Evolutionary conservation across 2,113 vertebrate genomes (phyloP), one percentile per base, ranked within the genome.

Genomic region (Cervus canadensis): DNA sequence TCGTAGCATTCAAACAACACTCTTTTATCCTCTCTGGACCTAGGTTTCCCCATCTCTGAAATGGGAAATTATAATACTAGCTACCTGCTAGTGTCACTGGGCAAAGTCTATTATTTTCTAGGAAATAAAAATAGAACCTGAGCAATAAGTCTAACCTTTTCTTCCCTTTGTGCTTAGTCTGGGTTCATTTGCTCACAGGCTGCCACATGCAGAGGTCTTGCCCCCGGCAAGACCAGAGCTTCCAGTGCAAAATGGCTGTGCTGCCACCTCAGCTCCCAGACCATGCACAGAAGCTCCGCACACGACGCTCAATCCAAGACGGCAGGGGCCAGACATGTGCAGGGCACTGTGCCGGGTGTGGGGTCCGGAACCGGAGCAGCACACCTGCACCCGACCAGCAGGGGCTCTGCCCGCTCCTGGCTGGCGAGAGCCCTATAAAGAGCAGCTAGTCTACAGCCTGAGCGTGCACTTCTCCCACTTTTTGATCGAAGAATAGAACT

Each of bases 31-130:
- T 50, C 84, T 54, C 36, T 30, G 59, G 9, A 56, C 9, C 36
- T 92, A 56, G 3, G 30, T 82, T 94, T 95, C 6, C 43, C 67
- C 54, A 52, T 40, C 71, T 95, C 85, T 60, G 89, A 81, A 95
- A 71, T 30, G 40, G 43, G 60, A 48, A 8, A 6, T 64, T 52
- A 21, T 45, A 84, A 88, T 33, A 62, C 57, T 30, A 54, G 16
- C 28, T 87, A 25, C 26, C 84, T 40, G 12, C 67, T 88, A 23
- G 15, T 56, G 33, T 56, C 23, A 36, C 13, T 0, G 2, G 16
- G 33, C 50, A 56, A 83, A 83, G 52, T 54, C 81, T 21, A 26
- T 56, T 83, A 56, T 36, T 83, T 83, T 54, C 52, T 26, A 25
- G 13, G 81, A 56, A 83, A 83, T 83, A 83, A 40, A 83, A 56